These are phyloP conservation scores for Hiodon alosoides DNA, from an alignment of 2,113 vertebrate genomes.

Conservation along the genomic window DNA sequence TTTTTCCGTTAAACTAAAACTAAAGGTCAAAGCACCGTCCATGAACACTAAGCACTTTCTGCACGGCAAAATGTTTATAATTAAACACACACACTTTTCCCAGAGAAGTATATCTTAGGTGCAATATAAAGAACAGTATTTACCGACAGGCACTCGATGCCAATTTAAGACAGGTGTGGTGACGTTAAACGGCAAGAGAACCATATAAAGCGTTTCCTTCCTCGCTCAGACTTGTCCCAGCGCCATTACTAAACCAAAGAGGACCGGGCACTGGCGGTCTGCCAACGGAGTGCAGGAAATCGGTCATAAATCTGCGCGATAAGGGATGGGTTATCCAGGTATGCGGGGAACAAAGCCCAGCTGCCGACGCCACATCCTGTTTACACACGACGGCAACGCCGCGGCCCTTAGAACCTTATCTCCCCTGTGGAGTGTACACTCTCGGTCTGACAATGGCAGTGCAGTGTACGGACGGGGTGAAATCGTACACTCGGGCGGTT, in stretches of 20 bases:
- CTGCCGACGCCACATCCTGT: conserved; percentile 41
- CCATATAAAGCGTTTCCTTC: conserved; percentile 44
- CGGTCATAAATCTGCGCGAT: conserved; percentile 40
- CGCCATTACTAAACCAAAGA: conserved; percentile 21
- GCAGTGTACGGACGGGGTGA: not conserved
- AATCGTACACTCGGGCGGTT: conserved; percentile 26
- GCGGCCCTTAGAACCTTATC: conserved; percentile 36
- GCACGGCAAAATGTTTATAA: too few relatives aligned
- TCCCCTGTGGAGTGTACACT: conserved; percentile 28
- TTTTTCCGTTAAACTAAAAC: too few relatives aligned
- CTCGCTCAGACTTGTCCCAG: conserved; percentile 22
- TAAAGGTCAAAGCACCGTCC: too few relatives aligned
- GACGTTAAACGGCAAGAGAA: not conserved
- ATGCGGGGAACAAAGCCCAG: conserved; percentile 43
- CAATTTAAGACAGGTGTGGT: not conserved
- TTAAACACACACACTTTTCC: not conserved
- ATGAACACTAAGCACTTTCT: too few relatives aligned
- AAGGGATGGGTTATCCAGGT: conserved; percentile 33
- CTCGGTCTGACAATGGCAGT: conserved; percentile 9
- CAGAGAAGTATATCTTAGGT: not conserved
- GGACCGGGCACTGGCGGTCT: conserved; percentile 22
- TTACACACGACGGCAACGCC: not conserved
- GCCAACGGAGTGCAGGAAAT: conserved; percentile 44
- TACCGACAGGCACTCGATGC: not conserved
- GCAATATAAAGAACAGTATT: not conserved